Conservation (phyloP, 2,113 vertebrate species). For the Ameiurus melas region DNA sequence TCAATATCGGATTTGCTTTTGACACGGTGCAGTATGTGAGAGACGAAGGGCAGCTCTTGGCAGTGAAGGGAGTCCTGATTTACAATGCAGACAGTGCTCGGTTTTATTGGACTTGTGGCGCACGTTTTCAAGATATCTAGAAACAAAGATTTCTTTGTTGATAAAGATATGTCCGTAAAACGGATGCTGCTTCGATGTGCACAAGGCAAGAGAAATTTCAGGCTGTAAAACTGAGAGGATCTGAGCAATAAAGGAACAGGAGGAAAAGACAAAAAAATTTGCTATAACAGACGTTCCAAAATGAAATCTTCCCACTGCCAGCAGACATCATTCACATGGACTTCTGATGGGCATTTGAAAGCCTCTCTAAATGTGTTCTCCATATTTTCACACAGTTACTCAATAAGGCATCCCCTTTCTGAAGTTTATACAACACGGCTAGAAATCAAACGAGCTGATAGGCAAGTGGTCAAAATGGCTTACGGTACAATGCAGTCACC, state of each 20-base stretch:
- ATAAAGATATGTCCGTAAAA: constrained; percentile 50
- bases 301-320: constrained; percentile 54
- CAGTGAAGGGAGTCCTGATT: constrained; percentile 14
- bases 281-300: constrained; percentile 47
- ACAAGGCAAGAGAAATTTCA: constrained; percentile 24
- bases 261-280: constrained; percentile 20
- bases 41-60: constrained; percentile 24
- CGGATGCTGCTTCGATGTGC: constrained; percentile 3
- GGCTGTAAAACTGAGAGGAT: constrained; percentile 37
- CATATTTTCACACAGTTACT: constrained; percentile 61
- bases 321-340: constrained; percentile 55
- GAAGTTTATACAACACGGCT: constrained; percentile 57
- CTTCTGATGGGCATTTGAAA: constrained; percentile 51
- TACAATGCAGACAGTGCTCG: constrained; percentile 28
- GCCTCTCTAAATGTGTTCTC: constrained; percentile 47
- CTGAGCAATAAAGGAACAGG: background rate
- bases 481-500: background rate
- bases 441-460: constrained; percentile 50
- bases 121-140: constrained; percentile 34
- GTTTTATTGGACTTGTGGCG: constrained; percentile 40
- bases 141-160: constrained; percentile 40
- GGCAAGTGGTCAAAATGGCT: constrained; percentile 39
- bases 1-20: background rate
- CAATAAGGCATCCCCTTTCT: constrained; percentile 60
- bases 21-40: background rate